Percentiles rank a stretch among this genome's conserved stretches.
These are phyloP conservation scores for Theretra japonica DNA, from an alignment of 2,888 invertebrate genomes.

Conservation along the genomic window DNA sequence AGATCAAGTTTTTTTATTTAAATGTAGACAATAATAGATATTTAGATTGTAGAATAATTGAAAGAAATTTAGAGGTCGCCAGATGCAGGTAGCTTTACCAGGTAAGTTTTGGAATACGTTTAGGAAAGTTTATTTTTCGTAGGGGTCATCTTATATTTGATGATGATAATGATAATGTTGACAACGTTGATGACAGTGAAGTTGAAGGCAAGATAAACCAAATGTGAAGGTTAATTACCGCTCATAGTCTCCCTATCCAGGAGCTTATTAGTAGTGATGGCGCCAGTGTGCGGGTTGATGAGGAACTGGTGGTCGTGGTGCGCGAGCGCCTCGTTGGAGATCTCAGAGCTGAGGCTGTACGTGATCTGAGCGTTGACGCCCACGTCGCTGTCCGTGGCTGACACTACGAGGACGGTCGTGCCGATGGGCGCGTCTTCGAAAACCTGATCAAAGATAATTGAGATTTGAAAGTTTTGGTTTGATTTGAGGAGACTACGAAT, in stretches of 20 bases:
- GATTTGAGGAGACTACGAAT: too few species aligned
- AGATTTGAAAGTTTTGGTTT: not conserved
- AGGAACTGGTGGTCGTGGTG: conserved; percentile 90
- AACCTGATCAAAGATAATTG: conserved; percentile 73
- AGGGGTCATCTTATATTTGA: too few species aligned
- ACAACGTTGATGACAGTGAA: not conserved
- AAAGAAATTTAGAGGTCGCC: too few species aligned
- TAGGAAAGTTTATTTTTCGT: too few species aligned
- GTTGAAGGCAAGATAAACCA: not conserved
- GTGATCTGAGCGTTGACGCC: conserved; percentile 97
- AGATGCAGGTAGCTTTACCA: too few species aligned
- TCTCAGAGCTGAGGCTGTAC: conserved; percentile 87
- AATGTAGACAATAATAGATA: too few species aligned
- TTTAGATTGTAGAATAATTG: too few species aligned
- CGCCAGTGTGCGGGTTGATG: conserved; percentile 97
- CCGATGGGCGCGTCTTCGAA: conserved; percentile 97
- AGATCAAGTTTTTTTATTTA: too few species aligned
- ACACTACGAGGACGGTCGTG: conserved; percentile 95
- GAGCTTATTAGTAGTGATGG: conserved; percentile 92
- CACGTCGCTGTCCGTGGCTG: conserved; percentile 97
- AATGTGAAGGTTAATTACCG: conserved; percentile 59
- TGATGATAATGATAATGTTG: too few species aligned
- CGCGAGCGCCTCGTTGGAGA: conserved; percentile 86
- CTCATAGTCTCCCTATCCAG: conserved; percentile 94
- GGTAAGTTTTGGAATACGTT: too few species aligned